A percentile compares a stretch with the other conserved stretches of the same genome.
Conservation (phyloP, 2,888 invertebrate species). For the Aromia moschata region DNA sequence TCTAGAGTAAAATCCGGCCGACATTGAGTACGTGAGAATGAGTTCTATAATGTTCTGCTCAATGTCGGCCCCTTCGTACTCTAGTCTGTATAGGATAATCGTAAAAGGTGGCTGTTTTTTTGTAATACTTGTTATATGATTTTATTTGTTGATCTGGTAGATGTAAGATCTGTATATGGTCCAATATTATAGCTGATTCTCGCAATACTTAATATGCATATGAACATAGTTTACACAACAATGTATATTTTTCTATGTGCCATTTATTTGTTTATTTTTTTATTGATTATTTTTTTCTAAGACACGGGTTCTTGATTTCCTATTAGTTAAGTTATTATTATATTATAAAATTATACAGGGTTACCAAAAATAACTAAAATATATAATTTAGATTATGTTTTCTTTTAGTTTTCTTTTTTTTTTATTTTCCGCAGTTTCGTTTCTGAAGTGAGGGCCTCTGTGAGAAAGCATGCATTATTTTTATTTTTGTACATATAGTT, state of each 20-base stretch:
- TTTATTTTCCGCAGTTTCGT: conserved; percentile 25
- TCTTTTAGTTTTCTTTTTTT: conserved; percentile 30
- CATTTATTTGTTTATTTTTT: conserved; percentile 37
- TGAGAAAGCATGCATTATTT: conserved; percentile 29
- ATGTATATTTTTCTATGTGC: conserved; percentile 47
- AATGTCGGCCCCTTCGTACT: no score
- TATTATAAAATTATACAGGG: conserved; percentile 54
- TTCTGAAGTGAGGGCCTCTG: conserved; percentile 2
- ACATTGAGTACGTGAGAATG: no score
- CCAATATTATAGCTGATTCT: conserved; percentile 34
- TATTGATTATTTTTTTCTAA: conserved; percentile 36
- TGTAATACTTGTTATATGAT: conserved; percentile 53
- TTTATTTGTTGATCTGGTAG: conserved; percentile 51
- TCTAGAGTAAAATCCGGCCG: no score
- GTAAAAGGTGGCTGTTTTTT: conserved; percentile 58
- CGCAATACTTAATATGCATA: conserved; percentile 12
- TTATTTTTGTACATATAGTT: conserved; percentile 37
- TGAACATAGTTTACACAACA: background rate
- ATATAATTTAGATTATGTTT: conserved; percentile 46
- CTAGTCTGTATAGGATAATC: conserved; percentile 43
- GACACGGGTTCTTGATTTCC: conserved; percentile 46
- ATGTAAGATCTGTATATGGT: conserved; percentile 40
- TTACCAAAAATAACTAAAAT: conserved; percentile 51
- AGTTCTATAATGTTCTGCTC: no score
- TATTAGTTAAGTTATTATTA: conserved; percentile 47